Evolutionary conservation across 2,113 vertebrate species (phyloP), one percentile per base, ranked within the genome.

Genomic region (Muntiacus muntjak): DNA sequence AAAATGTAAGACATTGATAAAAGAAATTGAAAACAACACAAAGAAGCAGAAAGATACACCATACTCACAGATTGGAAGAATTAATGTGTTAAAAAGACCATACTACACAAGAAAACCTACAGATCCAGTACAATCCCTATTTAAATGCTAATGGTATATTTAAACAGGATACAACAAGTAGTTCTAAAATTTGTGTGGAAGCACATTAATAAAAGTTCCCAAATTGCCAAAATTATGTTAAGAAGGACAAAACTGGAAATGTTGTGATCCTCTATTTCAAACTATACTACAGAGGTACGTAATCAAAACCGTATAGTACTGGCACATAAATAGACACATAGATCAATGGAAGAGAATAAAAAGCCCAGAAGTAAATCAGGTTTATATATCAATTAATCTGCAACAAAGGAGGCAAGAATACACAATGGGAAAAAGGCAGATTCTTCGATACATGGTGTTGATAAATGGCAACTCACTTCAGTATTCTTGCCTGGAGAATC

Each of bases 251-350:
- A 67, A 10, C 33, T 67, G 33, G 7, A 67, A 67, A 67, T 0
- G 8, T 67, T 67, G 33, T n/a, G 7, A 67, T n/a, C 33, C 33
- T 67, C n/a, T 67, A n/a, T 67, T 67, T 67, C 7, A 33, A 19
- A 7, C 3, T n/a, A 19, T n/a, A 67, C 3, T 10, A n/a, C 62
- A 67, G 62, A 64, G 0, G 0, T n/a, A 64, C n/a, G 16, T 64
- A n/a, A 30, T 62, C 28, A 62, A 64, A 64, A 64, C 62, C n/a
- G 7, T 19, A 67, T n/a, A 67, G 62, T n/a, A 10, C 62, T 67
- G 62, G 16, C 62, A 67, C 62, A n/a, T n/a, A 64, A 67, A 67
- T n/a, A 67, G 62, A 67, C 33, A 67, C 14, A 17, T 17, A 64
- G 62, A 9, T 67, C 62, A 67, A 19, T n/a, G 33, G 16, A 67